Evolutionary conservation across 1,140 invertebrate species (phyloP), one percentile per base, ranked within the genome.

Genomic region (Pogonognathellus flavescens): DNA sequence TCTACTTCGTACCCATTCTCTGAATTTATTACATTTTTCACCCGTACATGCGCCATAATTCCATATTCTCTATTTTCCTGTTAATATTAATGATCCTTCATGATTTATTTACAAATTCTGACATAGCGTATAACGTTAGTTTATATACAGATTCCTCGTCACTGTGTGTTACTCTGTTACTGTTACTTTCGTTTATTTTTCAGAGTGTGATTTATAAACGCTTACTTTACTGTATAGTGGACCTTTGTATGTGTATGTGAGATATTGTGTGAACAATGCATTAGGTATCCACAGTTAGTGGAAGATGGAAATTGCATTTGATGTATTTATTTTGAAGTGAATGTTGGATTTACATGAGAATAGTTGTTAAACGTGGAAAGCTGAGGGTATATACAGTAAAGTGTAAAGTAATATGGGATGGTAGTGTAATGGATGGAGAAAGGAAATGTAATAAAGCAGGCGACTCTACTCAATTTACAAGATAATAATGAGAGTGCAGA

Each of bases 391-490:
- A n/a, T n/a, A n/a, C n/a, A n/a, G n/a, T n/a, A n/a, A n/a, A n/a
- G n/a, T 62, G 22, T 66, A 1, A 25, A 31, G 4, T 66, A 31
- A n/a, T 76, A 50, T 49, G 49, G 49, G 16, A 49, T 31, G 31
- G 31, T 76, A 49, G 70, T 76, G 41, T 76, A 76, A 76, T 49
- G 70, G 70, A 76, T 25, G 20, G 55, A n/a, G 52, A 81, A 52
- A 55, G 80, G 50, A 80, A 81, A 81, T 81, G 80, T 81, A 57
- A 81, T 81, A 81, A 81, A 55, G 50, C 53, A 55, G 20, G 50
- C 50, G 55, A 81, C 80, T 53, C 50, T 50, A 81, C 50, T 81
- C 80, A 81, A 81, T 81, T 81, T 81, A 57, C 50, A 57, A 81
- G 20, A 53, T 25, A 55, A 31, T 81, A 81, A 81, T 81, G 80